These are phyloP conservation scores for Triplophysa dalaica DNA, from an alignment of 2,113 vertebrate species.

Conservation along the genomic window DNA sequence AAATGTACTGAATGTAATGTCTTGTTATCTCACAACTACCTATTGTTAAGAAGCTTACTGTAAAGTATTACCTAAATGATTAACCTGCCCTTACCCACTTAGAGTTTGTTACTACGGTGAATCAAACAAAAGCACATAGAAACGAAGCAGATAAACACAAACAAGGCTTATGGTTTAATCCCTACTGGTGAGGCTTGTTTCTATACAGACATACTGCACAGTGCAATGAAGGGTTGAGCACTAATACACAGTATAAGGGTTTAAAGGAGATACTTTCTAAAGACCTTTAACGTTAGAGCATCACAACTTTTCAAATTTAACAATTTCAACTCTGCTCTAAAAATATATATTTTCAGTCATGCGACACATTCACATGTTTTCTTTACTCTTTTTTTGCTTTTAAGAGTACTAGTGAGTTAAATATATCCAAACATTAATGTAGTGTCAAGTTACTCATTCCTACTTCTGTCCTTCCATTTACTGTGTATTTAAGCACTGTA, in stretches of 20 bases:
- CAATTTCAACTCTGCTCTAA: too few species aligned
- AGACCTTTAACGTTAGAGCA: not conserved
- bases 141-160: constrained; percentile 26
- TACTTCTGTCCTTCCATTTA: constrained; percentile 16
- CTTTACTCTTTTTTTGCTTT: constrained; percentile 2
- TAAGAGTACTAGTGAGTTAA: constrained; percentile 7
- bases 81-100: constrained; percentile 9
- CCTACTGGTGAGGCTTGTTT: not conserved
- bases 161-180: not conserved
- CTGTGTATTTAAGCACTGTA: constrained; percentile 13
- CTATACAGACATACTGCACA: not conserved
- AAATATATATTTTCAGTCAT: not conserved
- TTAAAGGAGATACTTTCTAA: not conserved
- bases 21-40: too few species aligned
- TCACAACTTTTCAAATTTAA: not conserved
- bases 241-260: not conserved
- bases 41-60: not conserved
- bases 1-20: too few species aligned
- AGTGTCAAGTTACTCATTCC: constrained; percentile 11
- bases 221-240: constrained; percentile 6
- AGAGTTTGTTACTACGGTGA: constrained; percentile 7
- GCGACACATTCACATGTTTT: not conserved
- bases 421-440: constrained; percentile 28
- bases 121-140: constrained; percentile 34
- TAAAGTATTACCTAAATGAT: not conserved